Conservation (phyloP, 2,797 vertebrate species). For the Cheirogaleus major region DNA sequence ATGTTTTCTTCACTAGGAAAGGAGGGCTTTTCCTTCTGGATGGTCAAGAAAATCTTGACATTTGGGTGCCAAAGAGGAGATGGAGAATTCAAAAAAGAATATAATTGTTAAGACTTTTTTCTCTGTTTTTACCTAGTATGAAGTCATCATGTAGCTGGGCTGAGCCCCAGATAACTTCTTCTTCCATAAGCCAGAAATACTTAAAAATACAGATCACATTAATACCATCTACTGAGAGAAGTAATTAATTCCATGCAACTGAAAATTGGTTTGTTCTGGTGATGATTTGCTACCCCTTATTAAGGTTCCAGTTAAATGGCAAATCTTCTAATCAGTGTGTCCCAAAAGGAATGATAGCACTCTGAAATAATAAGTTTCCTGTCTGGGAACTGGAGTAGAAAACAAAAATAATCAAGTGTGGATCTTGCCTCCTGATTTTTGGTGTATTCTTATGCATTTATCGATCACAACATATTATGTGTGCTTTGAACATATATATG, state of each 20-base stretch:
- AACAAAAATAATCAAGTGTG: conserved; percentile 27
- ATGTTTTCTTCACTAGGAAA: neutral
- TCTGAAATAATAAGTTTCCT: conserved; percentile 61
- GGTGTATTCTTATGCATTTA: neutral
- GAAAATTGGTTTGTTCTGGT: conserved; percentile 18
- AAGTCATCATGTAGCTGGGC: neutral
- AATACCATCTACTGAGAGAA: neutral
- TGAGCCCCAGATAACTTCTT: neutral
- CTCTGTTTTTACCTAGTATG: neutral
- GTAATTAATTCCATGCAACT: neutral
- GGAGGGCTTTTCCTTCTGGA: neutral
- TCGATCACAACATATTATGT: neutral
- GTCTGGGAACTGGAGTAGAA: conserved; percentile 68
- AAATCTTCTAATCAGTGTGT: conserved; percentile 60
- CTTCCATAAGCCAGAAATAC: neutral
- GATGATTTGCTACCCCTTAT: conserved; percentile 35
- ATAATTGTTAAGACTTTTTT: neutral
- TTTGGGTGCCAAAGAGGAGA: neutral
- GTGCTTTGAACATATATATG: neutral
- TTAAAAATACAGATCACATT: neutral
- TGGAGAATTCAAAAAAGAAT: neutral
- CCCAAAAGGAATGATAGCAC: conserved; percentile 24
- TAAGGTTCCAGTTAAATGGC: conserved; percentile 65
- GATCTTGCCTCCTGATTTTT: neutral
- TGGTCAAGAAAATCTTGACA: neutral